Base-by-base conservation (phyloP, 2,797 vertebrate species). In the Microctenopoma stevenorrisi region DNA sequence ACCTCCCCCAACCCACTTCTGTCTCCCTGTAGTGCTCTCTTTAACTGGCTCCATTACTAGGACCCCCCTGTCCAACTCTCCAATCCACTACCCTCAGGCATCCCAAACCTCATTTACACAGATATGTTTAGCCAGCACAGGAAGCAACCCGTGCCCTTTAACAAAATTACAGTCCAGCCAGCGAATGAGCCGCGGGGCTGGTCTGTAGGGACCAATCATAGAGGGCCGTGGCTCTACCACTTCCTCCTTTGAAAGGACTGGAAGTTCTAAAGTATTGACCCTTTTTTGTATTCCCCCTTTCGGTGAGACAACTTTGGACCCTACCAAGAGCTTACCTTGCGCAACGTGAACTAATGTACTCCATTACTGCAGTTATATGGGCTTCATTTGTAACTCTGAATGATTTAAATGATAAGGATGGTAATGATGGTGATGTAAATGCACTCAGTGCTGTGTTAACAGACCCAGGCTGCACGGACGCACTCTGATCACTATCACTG, bases 41-140 rank as follows among this genome's bases (percentile, higher is more conserved):
- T 87, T 60, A 64, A 76, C 80, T 78, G 83, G 77, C 84, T 86
- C 87, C 84, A 85, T 91, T 87, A 89, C 85, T 57, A 37, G 49
- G 63, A 76, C 52, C 70, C 70, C 40, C 58, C 51, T 52, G 60
- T 48, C 51, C 62, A 38, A 58, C 59, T 51, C 47, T 48, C 18
- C 58, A 25, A 16, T 68, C 79, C 14, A 26, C 64, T 83, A 71
- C 90, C 92, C 90, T 82, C 76, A 89, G 91, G 91, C 87, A 84
- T 88, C 81, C 83, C 81, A 92, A 91, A 92, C 91, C 87, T 92
- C 90, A 91, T 93, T 93, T 92, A 90, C 88, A 90, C 90, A 91
- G 89, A 93, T 89, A 92, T 92, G 91, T 93, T 93, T 90, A 91
- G 87, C 93, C 90, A 91, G 91, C 89, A 91, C 91, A 93, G 93